These are phyloP conservation scores for Chaenocephalus aceratus DNA, from an alignment of 2,113 vertebrate species.

Conservation along the genomic window DNA sequence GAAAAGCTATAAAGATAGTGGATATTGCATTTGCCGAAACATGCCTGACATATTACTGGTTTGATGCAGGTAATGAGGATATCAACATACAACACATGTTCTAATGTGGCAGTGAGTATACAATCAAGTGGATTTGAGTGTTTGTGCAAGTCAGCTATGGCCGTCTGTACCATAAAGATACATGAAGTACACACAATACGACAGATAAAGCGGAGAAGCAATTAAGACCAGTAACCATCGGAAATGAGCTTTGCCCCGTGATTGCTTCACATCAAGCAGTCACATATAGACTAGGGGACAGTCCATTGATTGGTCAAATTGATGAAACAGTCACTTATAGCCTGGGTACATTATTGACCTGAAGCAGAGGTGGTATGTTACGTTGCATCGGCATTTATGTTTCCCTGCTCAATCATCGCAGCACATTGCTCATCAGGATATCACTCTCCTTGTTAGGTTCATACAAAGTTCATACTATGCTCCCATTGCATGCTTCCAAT, in stretches of 20 bases:
- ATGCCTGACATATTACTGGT: constrained; percentile 43
- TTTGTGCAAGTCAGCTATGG: constrained; percentile 15
- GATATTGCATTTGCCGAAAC: constrained; percentile 30
- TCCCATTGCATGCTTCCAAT: neutral
- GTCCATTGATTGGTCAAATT: constrained; percentile 64
- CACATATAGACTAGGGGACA: constrained; percentile 29
- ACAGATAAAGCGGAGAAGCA: constrained; percentile 9
- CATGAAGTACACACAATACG: neutral
- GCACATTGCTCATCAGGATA: constrained; percentile 11
- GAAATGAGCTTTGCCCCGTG: constrained; percentile 11
- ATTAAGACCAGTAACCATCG: constrained; percentile 22
- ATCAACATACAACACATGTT: constrained; percentile 40
- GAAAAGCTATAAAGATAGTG: constrained; percentile 41
- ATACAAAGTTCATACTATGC: constrained; percentile 12
- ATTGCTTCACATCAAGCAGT: constrained; percentile 28
- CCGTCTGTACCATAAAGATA: constrained; percentile 1
- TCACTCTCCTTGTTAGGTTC: constrained; percentile 5
- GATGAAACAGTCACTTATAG: constrained; percentile 66
- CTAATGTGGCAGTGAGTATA: constrained; percentile 1
- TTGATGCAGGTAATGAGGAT: constrained; percentile 51
- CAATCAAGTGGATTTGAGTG: constrained; percentile 15
- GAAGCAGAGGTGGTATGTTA: constrained; percentile 21
- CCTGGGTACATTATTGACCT: constrained; percentile 50
- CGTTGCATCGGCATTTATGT: constrained; percentile 27
- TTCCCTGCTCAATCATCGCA: constrained; percentile 31